These are phyloP conservation scores for Vanessa cardui DNA, from an alignment of 2,888 invertebrate species.

Conservation along the genomic window DNA sequence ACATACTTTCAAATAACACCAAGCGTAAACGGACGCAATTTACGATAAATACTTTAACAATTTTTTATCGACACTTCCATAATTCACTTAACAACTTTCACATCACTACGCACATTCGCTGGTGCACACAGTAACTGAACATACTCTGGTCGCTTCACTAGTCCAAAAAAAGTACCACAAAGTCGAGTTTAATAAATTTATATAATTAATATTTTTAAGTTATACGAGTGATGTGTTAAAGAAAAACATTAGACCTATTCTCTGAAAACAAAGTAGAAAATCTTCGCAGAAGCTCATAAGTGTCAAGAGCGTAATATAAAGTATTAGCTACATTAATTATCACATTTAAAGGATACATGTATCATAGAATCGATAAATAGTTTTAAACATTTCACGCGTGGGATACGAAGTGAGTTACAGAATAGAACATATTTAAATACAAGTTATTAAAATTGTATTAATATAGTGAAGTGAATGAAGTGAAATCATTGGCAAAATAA, in stretches of 20 bases:
- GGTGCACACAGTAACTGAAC: constrained; percentile 50
- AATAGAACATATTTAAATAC: too few species aligned
- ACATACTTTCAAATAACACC: neutral
- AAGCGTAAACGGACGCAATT: neutral
- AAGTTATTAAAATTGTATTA: neutral
- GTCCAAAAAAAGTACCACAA: constrained; percentile 37
- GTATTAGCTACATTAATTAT: too few species aligned
- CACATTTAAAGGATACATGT: too few species aligned
- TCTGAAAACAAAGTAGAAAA: too few species aligned
- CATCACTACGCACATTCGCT: constrained; percentile 39
- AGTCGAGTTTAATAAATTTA: neutral
- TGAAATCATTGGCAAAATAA: too few species aligned
- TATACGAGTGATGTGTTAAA: neutral
- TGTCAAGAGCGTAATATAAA: too few species aligned
- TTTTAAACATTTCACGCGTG: too few species aligned
- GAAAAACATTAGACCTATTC: neutral
- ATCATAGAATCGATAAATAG: too few species aligned
- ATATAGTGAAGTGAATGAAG: too few species aligned
- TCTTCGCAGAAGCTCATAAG: too few species aligned
- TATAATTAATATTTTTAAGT: neutral
- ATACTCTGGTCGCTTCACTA: constrained; percentile 47
- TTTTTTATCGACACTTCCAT: constrained; percentile 34
- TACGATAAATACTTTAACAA: constrained; percentile 15
- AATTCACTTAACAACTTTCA: constrained; percentile 36
- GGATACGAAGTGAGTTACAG: too few species aligned